Evolutionary conservation across 1,140 invertebrate genomes (phyloP).

Genomic region (Araneus ventricosus): DNA sequence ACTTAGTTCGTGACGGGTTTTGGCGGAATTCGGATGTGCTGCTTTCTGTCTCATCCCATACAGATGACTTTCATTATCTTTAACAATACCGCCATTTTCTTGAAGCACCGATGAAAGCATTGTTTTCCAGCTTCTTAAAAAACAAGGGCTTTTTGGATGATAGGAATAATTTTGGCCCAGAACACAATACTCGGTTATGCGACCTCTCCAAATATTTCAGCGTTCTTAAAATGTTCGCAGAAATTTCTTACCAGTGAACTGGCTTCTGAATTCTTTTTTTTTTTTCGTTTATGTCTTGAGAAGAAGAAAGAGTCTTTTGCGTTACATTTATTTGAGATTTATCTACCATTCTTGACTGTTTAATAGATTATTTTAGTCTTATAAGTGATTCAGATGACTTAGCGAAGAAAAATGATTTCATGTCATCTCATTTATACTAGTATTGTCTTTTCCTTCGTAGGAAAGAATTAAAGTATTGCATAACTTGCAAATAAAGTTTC

Average conservation of each 20-base stretch:
- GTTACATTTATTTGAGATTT: too few relatives aligned
- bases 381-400: background rate
- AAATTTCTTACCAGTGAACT: background rate
- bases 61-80: background rate
- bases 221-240: background rate
- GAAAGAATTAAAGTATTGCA: too few relatives aligned
- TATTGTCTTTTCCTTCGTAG: too few relatives aligned
- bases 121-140: conserved; percentile 26
- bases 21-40: background rate
- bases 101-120: background rate
- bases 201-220: background rate
- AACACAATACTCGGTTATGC: background rate
- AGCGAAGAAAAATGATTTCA: background rate
- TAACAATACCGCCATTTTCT: background rate
- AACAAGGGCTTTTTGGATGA: background rate
- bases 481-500: too few relatives aligned
- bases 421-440: background rate
- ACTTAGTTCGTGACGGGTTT: background rate
- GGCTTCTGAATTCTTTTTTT: background rate
- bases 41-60: background rate
- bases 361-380: background rate
- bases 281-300: background rate
- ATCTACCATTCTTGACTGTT: background rate
- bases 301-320: too few relatives aligned
- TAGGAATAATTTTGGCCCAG: background rate